phyloP scores from a whole-genome alignment of 2,888 invertebrate species.

The Zaprionus bogoriensis region DNA sequence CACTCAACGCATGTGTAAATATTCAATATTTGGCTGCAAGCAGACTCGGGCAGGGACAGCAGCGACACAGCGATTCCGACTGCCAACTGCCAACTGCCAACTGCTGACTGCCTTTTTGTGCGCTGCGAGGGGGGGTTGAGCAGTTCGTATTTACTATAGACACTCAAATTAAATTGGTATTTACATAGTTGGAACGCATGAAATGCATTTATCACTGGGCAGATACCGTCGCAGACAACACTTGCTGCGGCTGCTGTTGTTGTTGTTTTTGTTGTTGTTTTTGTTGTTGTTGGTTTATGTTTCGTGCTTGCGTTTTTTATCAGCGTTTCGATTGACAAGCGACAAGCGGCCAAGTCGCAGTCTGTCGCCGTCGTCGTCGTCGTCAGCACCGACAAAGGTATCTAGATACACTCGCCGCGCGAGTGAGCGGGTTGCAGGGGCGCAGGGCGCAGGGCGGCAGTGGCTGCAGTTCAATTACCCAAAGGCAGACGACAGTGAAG shows the following conservation, averaged over 20 bases:
- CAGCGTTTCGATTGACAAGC: constrained; percentile 73
- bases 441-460: too few species aligned
- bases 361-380: constrained; percentile 42
- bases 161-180: constrained; percentile 82
- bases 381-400: constrained; percentile 63
- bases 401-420: constrained; percentile 72
- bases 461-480: constrained; percentile 56
- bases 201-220: constrained; percentile 72
- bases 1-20: constrained; percentile 75
- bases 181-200: constrained; percentile 76
- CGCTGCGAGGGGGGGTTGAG: constrained; percentile 4
- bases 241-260: constrained; percentile 49
- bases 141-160: constrained; percentile 59
- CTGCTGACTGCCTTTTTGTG: constrained; percentile 57
- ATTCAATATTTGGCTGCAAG: constrained; percentile 75
- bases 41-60: too few species aligned
- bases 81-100: constrained; percentile 21
- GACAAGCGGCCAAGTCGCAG: constrained; percentile 42
- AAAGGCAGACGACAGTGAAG: constrained; percentile 11
- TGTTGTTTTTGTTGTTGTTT: constrained; percentile 11
- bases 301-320: constrained; percentile 64
- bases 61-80: too few species aligned
- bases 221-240: constrained; percentile 47
- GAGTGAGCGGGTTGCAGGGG: neutral
- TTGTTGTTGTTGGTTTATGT: constrained; percentile 52